Conservation (phyloP, 2,888 invertebrate genomes). For the Dicyrtomina minuta region DNA sequence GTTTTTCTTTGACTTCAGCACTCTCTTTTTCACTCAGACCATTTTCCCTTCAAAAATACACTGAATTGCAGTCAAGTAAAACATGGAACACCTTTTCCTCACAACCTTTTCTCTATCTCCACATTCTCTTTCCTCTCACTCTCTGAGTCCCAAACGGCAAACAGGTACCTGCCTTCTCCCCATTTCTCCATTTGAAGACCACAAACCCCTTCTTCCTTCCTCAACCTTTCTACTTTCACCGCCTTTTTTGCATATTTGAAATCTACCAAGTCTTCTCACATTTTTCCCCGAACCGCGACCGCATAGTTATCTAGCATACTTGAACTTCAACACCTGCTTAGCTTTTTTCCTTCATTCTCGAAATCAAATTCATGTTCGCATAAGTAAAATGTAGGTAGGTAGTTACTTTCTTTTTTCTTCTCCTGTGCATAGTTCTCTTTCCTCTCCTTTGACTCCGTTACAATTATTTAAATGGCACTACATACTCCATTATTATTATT, state of each 20-base stretch:
- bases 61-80: not conserved
- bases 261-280: constrained; percentile 22
- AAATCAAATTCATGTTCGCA: too few relatives aligned
- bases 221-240: constrained; percentile 16
- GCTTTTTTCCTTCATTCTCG: too few relatives aligned
- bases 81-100: constrained; percentile 28
- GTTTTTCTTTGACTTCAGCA: constrained; percentile 30
- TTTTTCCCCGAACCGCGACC: not conserved
- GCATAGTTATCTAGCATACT: not conserved
- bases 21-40: constrained; percentile 33
- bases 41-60: constrained; percentile 20
- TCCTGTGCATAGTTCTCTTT: too few relatives aligned
- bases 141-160: too few relatives aligned
- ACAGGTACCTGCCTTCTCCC: not conserved
- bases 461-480: too few relatives aligned
- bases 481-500: too few relatives aligned
- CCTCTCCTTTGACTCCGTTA: too few relatives aligned
- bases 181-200: constrained; percentile 1
- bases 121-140: constrained; percentile 1
- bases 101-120: not conserved
- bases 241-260: constrained; percentile 33
- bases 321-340: constrained; percentile 17
- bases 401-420: too few relatives aligned
- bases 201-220: constrained; percentile 6
- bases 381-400: too few relatives aligned